A percentile compares a stretch with the other conserved stretches of the same genome.
Evolutionary conservation across 2,888 invertebrate species (phyloP).

Genomic region (Balanococcus diminutus): DNA sequence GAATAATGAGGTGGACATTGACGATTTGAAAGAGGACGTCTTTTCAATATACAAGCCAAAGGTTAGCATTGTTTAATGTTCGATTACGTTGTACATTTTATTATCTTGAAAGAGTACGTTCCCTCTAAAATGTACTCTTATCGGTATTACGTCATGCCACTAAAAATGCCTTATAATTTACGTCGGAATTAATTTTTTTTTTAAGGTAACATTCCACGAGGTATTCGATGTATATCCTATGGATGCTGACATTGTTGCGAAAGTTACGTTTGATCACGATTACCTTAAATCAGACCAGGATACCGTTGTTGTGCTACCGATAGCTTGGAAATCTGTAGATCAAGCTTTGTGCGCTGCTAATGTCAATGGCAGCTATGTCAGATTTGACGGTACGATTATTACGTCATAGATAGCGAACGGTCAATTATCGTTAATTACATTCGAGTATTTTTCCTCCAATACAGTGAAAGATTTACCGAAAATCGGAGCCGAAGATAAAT

Average conservation of each 20-base stretch:
- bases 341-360: conserved; percentile 29
- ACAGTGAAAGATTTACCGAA: conserved; percentile 46
- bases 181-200: neutral
- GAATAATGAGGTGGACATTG: neutral
- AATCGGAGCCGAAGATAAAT: conserved; percentile 28
- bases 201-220: conserved; percentile 42
- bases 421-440: neutral
- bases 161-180: neutral
- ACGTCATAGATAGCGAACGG: neutral
- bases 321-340: conserved; percentile 31
- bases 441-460: neutral
- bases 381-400: conserved; percentile 41
- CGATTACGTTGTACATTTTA: neutral
- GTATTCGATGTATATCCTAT: conserved; percentile 48
- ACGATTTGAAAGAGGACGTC: neutral
- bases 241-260: conserved; percentile 46
- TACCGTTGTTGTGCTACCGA: neutral
- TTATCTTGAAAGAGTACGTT: neutral
- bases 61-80: conserved; percentile 9
- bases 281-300: conserved; percentile 34
- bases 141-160: neutral
- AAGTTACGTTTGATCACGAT: neutral
- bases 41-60: neutral
- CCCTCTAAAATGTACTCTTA: neutral
- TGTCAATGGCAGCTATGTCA: conserved; percentile 1